Conservation (phyloP, 2,888 invertebrate genomes). For the Nephrotoma guestfalica region DNA sequence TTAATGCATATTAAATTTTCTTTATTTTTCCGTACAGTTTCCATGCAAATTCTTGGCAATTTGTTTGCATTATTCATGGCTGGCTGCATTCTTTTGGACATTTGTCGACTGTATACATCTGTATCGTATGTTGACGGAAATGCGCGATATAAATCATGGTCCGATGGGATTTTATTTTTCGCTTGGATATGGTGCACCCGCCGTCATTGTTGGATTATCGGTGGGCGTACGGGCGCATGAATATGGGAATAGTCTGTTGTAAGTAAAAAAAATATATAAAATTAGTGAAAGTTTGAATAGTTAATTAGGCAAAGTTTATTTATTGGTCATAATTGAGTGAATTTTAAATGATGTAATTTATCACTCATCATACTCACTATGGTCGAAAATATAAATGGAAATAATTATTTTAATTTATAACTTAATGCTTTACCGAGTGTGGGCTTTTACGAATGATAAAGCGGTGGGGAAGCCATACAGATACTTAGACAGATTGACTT, state of each 20-base stretch:
- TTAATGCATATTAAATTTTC: not conserved
- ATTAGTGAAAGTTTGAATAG: not conserved
- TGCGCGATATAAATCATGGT: constrained; percentile 92
- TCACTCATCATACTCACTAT: not conserved
- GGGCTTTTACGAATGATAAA: no score
- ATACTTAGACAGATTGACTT: no score
- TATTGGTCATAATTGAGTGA: not conserved
- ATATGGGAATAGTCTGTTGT: constrained; percentile 90
- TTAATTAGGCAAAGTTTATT: not conserved
- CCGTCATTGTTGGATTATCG: constrained; percentile 77
- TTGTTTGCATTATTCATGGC: constrained; percentile 84
- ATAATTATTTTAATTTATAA: no score
- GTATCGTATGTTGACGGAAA: constrained; percentile 86
- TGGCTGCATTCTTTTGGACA: constrained; percentile 81
- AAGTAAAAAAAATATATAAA: constrained; percentile 32
- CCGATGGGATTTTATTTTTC: constrained; percentile 86
- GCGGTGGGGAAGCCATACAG: no score
- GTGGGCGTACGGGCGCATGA: constrained; percentile 88
- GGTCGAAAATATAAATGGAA: not conserved
- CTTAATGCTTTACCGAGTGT: no score
- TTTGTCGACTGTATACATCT: constrained; percentile 85
- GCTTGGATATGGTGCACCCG: constrained; percentile 84
- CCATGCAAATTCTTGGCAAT: constrained; percentile 82
- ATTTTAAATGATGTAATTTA: not conserved
- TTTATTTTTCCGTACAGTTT: constrained; percentile 37